Evolutionary conservation across 2,113 vertebrate species (phyloP).

Genomic region (Bos indicus): DNA sequence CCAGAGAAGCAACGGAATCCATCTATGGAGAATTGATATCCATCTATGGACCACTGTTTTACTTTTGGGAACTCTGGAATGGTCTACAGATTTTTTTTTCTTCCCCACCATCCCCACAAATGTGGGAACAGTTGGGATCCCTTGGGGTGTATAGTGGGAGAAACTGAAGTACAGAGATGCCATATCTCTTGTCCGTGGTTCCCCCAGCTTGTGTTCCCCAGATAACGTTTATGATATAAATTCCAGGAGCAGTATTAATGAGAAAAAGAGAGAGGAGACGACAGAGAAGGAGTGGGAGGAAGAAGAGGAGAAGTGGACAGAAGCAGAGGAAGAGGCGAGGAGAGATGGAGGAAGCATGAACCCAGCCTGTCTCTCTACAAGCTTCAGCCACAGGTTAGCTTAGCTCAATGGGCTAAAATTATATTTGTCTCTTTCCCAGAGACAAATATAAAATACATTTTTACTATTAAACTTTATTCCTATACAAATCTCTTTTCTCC

Average conservation of each 20-base stretch:
- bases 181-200: neutral
- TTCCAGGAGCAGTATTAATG: neutral
- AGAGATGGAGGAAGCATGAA: neutral
- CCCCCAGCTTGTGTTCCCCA: neutral
- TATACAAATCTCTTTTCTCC: neutral
- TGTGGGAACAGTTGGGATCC: neutral
- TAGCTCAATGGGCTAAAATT: neutral
- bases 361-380: neutral
- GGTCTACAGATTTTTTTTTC: neutral
- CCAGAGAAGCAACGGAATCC: neutral
- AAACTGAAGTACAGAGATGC: neutral
- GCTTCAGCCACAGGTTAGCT: neutral
- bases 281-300: neutral
- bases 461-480: neutral
- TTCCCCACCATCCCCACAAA: neutral
- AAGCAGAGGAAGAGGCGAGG: fast-evolving
- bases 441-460: neutral
- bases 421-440: neutral
- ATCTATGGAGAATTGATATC: neutral
- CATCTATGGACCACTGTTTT: neutral
- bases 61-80: neutral
- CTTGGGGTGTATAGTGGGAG: neutral
- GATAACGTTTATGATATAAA: neutral
- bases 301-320: neutral
- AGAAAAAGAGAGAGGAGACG: neutral